Percentiles rank a stretch among this genome's conserved stretches.
Evolutionary conservation across 2,113 vertebrate genomes (phyloP).

Genomic region (Anolis carolinensis): DNA sequence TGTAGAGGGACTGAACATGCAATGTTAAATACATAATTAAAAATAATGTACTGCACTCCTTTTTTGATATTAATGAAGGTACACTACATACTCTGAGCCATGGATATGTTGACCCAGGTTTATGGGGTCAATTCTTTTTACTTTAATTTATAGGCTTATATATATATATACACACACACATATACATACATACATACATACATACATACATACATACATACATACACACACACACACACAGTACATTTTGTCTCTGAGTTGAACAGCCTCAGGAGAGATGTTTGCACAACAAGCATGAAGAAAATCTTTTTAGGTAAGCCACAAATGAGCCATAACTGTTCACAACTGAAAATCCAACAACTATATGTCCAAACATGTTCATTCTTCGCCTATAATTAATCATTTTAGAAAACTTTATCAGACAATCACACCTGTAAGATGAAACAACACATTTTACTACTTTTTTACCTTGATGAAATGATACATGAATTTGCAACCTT

Average conservation of each 20-base stretch:
- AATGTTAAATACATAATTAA: no score
- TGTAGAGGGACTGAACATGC: neutral
- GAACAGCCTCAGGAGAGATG: no score
- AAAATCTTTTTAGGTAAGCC: neutral
- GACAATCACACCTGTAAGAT: neutral
- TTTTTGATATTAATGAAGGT: no score
- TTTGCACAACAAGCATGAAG: neutral
- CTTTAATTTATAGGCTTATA: no score
- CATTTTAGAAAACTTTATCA: neutral
- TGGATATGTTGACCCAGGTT: no score
- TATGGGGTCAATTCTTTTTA: no score
- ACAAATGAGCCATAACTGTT: neutral
- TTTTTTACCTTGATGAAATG: neutral
- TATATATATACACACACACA: no score
- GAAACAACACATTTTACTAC: neutral
- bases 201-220: no score
- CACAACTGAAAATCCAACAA: neutral
- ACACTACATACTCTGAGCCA: no score
- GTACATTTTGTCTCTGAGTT: neutral
- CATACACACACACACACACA: no score
- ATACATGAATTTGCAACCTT: constrained; percentile 1
- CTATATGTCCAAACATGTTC: neutral
- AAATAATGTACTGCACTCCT: no score
- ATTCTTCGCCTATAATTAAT: neutral
- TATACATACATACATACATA: no score